Evolutionary conservation across 1,140 invertebrate genomes (phyloP), one percentile per base, ranked within the genome.

Genomic region (Lepeophtheirus salmonis): DNA sequence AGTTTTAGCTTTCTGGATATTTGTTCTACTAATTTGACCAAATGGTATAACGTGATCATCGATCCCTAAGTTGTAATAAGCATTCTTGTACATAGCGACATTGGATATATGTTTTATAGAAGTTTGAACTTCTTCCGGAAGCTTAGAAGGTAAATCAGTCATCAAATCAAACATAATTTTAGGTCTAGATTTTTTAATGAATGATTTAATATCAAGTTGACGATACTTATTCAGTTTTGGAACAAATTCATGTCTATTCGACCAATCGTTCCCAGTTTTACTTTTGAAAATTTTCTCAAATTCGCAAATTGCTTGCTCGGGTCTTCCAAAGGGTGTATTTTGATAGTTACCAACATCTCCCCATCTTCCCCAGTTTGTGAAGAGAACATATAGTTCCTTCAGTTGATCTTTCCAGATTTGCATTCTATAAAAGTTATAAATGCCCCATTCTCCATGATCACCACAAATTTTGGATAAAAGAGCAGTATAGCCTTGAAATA

Each of bases 381-480:
- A 76, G 23, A 78, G 63, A 21, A 77, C 64, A 63, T 69, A 74
- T 18, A 76, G 62, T 57, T 76, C 70, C 60, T 73, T 74, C 3
- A 67, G 69, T 50, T 70, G 69, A 53, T 76, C 63, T 21, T 62
- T 58, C 18, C 65, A 52, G 17, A 74, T 66, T 70, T 77, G 75
- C 70, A 78, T 73, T 63, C 75, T 74, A 62, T 77, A 78, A 66
- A 76, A 78, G 67, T 76, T 77, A 66, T 76, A 76, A 56, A 75
- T 68, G 61, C 75, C 74, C 64, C 67, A 73, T 3, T 64, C 51
- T 17, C 74, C 71, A 62, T 66, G 67, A 21, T 64, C 64, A 0
- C 76, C 65, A 65, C 77, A 75, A 14, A 76, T 71, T 63, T 76
- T 75, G 6, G 71, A 74, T 56, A 77, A 62, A 6, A 74, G 66